Evolutionary conservation across 1,140 invertebrate genomes (phyloP), one percentile per base, ranked within the genome.

Genomic region (Pseudobourletiella spinata): DNA sequence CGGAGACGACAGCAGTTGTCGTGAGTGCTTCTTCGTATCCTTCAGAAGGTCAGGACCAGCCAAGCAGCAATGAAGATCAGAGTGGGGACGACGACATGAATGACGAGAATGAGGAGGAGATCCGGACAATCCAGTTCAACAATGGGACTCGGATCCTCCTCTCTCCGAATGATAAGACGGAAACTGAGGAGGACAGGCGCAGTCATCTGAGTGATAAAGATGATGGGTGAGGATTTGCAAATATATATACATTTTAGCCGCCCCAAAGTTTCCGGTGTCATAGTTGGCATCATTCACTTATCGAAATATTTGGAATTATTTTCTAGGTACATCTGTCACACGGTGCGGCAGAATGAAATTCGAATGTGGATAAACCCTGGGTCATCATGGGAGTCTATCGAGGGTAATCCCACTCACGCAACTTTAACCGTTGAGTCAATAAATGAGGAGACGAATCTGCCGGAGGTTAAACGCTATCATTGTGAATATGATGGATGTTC

Each of bases 401-500:
- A 84, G 24, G 44, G 48, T 24, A 54, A 44, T 26, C 82, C 82
- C n/a, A 80, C 81, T 24, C 80, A 84, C 77, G 81, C 82, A 14
- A 84, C 81, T 28, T 77, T 85, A 22, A 84, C 80, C n/a, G 80
- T 85, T 64, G 83, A 85, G 73, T 81, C 76, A 60, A 79, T 78
- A 18, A 79, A 86, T 75, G 79, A 82, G 25, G 76, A 81, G 44
- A 83, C 80, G 18, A 84, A 83, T 73, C 78, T 80, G 69, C 84
- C 79, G 66, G 80, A 83, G 73, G 80, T 84, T 16, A 61, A 64
- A 25, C 46, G 59, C 35, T 61, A 66, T 52, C 55, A 62, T 71
- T 97, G 94, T 77, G 86, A 93, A 76, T 95, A 88, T 77, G 84
- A 88, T 63, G 90, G 88, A 1, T 97, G 94, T 77, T 78, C 81